Conservation (phyloP, 2,888 invertebrate genomes). For the Kuschelorhynchus macadamiae region DNA sequence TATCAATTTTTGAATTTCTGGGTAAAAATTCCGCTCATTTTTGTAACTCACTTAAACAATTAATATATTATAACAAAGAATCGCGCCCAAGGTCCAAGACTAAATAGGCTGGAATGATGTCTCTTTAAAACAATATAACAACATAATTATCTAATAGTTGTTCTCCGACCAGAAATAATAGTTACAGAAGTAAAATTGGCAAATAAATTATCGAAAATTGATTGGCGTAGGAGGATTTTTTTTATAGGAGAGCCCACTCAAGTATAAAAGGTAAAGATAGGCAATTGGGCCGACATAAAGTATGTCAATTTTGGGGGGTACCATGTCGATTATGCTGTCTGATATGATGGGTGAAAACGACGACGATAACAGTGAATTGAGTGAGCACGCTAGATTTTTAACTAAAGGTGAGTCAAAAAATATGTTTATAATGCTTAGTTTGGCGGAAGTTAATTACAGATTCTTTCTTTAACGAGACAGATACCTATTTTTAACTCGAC, state of each 20-base stretch:
- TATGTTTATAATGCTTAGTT: too few species aligned
- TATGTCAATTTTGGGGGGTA: conserved; percentile 36
- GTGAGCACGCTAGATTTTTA: conserved; percentile 78
- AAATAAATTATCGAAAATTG: conserved; percentile 54
- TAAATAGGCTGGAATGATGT: too few species aligned
- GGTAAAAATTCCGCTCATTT: too few species aligned
- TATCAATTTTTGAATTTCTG: too few species aligned
- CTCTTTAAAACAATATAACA: too few species aligned
- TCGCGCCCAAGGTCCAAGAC: too few species aligned
- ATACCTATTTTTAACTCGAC: too few species aligned
- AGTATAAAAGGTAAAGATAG: conserved; percentile 44
- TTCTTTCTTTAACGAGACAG: too few species aligned
- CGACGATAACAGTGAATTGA: conserved; percentile 84
- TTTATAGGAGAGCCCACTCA: conserved; percentile 32
- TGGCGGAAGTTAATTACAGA: too few species aligned
- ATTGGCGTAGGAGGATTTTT: conserved; percentile 44
- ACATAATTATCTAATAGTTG: neutral
- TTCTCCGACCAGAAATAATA: conserved; percentile 21
- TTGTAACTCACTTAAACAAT: too few species aligned
- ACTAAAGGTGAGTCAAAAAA: conserved; percentile 79
- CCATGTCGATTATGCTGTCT: conserved; percentile 61
- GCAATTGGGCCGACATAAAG: conserved; percentile 24
- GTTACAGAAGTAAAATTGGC: conserved; percentile 40
- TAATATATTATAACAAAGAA: too few species aligned
- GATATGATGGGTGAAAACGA: conserved; percentile 75